Percentiles rank a stretch among this genome's conserved stretches.
These are phyloP conservation scores for Smittia sp. DNA, from an alignment of 2,888 invertebrate species.

Conservation along the genomic window DNA sequence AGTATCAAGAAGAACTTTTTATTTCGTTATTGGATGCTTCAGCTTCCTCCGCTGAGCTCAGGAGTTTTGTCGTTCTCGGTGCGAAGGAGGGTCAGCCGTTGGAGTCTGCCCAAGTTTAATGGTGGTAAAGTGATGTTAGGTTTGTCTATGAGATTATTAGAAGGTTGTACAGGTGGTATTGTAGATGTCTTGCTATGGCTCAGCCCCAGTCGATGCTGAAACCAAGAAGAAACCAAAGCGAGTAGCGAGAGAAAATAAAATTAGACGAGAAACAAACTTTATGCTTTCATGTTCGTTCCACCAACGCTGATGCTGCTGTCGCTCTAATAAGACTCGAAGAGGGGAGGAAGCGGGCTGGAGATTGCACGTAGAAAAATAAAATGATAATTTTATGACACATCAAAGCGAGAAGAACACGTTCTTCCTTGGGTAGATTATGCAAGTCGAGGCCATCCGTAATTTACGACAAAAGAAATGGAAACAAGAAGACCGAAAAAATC, in stretches of 20 bases:
- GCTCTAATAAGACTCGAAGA: not conserved
- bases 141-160: too few relatives aligned
- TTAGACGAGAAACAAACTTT: slow-evolving; percentile 5
- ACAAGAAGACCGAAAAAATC: not conserved
- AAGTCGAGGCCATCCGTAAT: slow-evolving; percentile 1
- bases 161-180: too few relatives aligned
- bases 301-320: not conserved
- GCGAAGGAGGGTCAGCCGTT: too few relatives aligned
- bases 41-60: too few relatives aligned
- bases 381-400: slow-evolving; percentile 42
- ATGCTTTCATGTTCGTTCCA: slow-evolving; percentile 15
- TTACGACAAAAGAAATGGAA: slow-evolving; percentile 12
- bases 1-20: too few relatives aligned
- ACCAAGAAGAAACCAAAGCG: too few relatives aligned
- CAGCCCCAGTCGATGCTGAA: too few relatives aligned
- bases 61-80: too few relatives aligned
- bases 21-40: too few relatives aligned
- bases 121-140: too few relatives aligned
- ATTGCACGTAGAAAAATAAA: slow-evolving; percentile 40
- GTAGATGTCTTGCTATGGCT: too few relatives aligned
- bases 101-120: too few relatives aligned
- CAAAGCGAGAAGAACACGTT: slow-evolving; percentile 40
- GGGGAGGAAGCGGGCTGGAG: not conserved
- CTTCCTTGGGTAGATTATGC: not conserved
- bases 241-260: slow-evolving; percentile 11